These are phyloP conservation scores for Acanthornis magna DNA, from an alignment of 2,797 vertebrate species.

Conservation along the genomic window DNA sequence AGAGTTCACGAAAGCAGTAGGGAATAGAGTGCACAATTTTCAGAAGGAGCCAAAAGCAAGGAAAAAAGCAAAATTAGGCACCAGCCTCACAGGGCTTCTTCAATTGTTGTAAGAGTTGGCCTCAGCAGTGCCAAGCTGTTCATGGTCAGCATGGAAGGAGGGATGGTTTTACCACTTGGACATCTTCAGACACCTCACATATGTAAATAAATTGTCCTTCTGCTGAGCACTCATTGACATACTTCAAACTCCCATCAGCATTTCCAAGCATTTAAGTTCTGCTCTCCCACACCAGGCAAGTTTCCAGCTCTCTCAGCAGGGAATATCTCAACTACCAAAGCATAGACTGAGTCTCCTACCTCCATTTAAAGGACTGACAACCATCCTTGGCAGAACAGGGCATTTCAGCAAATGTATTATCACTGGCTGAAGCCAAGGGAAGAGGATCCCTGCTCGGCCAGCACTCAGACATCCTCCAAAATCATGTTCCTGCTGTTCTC, in stretches of 20 bases:
- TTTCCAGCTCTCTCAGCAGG: slow-evolving; percentile 7
- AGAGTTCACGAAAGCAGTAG: neutral
- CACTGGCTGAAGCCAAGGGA: neutral
- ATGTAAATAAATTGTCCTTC: neutral
- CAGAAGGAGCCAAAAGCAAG: neutral
- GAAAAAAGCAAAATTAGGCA: neutral
- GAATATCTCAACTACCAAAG: neutral
- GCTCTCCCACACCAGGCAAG: neutral
- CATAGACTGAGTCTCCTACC: neutral
- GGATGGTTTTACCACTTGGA: neutral
- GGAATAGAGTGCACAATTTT: neutral
- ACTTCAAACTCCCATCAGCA: neutral
- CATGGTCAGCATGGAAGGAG: neutral
- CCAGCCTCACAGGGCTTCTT: neutral
- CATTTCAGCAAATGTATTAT: neutral
- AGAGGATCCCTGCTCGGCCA: neutral
- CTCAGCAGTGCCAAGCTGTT: neutral
- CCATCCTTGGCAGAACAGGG: neutral
- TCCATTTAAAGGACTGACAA: neutral
- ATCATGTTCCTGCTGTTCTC: neutral
- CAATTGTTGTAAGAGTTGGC: neutral
- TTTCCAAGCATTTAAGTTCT: neutral
- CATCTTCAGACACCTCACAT: neutral
- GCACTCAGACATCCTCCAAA: neutral
- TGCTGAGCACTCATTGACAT: neutral